phyloP scores from a whole-genome alignment of 2,113 vertebrate genomes.

The Oplegnathus fasciatus region DNA sequence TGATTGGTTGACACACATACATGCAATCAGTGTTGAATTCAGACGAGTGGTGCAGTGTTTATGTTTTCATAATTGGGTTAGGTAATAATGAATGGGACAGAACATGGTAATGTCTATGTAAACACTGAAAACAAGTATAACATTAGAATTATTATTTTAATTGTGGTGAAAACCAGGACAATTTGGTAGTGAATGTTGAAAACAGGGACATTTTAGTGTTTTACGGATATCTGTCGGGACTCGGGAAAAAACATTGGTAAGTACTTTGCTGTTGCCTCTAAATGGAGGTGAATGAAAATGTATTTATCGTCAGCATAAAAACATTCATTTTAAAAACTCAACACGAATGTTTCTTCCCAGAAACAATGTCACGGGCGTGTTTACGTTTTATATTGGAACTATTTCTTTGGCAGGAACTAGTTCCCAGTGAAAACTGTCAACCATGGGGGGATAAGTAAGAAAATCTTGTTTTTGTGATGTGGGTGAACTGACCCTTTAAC shows the following conservation, averaged over 20 bases:
- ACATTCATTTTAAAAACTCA: background rate
- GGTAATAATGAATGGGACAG: too few relatives aligned
- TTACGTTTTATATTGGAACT: background rate
- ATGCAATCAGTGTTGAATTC: too few relatives aligned
- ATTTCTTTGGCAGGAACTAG: conserved; percentile 2
- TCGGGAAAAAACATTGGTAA: background rate
- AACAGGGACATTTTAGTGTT: too few relatives aligned
- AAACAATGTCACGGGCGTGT: background rate
- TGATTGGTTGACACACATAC: too few relatives aligned
- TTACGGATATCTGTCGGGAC: too few relatives aligned
- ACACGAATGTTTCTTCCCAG: background rate
- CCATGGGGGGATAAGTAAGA: background rate
- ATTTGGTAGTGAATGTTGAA: too few relatives aligned
- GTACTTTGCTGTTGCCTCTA: background rate
- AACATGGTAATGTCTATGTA: too few relatives aligned
- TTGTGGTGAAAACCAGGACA: too few relatives aligned
- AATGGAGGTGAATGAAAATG: background rate
- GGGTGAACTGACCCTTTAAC: background rate
- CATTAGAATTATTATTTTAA: too few relatives aligned
- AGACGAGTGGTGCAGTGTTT: too few relatives aligned
- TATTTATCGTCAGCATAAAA: background rate
- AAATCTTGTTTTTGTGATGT: background rate
- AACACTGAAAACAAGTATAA: too few relatives aligned
- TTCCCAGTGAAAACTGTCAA: background rate
- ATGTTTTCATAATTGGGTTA: too few relatives aligned